Base-by-base conservation (phyloP, 2,797 vertebrate species). In the Oryzias sinensis region DNA sequence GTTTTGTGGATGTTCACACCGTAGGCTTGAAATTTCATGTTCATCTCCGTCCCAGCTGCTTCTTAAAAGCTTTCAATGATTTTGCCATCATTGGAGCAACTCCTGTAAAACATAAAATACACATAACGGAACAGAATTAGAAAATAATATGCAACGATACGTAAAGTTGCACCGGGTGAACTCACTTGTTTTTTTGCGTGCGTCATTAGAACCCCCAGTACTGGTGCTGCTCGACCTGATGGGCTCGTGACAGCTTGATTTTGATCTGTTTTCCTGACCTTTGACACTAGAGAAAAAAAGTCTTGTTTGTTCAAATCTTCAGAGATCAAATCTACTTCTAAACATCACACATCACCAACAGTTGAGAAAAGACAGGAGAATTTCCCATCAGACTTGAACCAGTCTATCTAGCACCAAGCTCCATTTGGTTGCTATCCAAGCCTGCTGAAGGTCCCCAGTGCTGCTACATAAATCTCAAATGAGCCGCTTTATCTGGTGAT, bases 1-100 rank as follows among this genome's bases (percentile, higher is more conserved):
- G 60, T 59, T 56, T 67, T 48, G 53, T 57, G 53, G 62, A 63
- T 59, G 63, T 60, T 42, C 42, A 62, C 29, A 45, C 14, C 18
- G 37, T 42, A 53, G 59, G 63, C 9, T n/a, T 66, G 1, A 29
- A 20, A 27, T 46, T 60, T 64, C 37, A 27, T 59, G n/a, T 83
- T 91, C 60, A 93, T 85, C 89, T 81, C 27, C 87, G 88, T 59
- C 89, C 90, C 52, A 90, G 55, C 79, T 91, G 89, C 33, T 86
- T 95, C 84, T 87, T 94, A 79, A 95, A 90, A 1, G 90, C 89
- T 83, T 89, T 94, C 71, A 95, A 73, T 47, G 93, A 92, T 82
- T 95, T 95, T 55, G 88, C 93, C 94, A 96, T 96, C 83, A 95
- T 94, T 62, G 94, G 95, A 67, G 92, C 94, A 14, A 94, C 88